Evolutionary conservation across 2,797 vertebrate species (phyloP).

Genomic region (Otus scops): DNA sequence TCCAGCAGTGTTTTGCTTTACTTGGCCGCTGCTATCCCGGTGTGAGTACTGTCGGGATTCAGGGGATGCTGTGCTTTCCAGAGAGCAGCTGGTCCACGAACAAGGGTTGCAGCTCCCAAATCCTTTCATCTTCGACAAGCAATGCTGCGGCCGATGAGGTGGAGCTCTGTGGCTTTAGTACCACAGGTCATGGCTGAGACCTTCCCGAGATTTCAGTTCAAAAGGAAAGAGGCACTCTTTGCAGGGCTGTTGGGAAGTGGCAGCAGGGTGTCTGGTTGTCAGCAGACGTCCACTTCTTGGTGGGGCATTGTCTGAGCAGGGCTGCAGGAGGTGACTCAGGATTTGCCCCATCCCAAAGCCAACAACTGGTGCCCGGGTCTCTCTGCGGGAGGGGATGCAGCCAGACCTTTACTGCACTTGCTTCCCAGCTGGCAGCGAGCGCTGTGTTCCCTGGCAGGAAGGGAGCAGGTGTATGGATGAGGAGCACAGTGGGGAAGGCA

Average conservation of each 20-base stretch:
- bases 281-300: neutral
- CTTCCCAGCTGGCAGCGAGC: neutral
- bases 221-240: neutral
- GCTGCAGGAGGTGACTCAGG: neutral
- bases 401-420: neutral
- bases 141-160: neutral
- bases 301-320: neutral
- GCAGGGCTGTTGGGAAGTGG: neutral
- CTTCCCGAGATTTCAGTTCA: neutral
- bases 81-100: fast-evolving
- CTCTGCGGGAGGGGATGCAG: neutral
- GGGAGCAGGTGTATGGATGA: fast-evolving
- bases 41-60: neutral
- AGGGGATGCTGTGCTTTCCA: fast-evolving
- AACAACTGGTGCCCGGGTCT: neutral
- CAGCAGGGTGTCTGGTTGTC: neutral
- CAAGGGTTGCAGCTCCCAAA: neutral
- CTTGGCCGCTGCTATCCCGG: neutral
- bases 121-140: neutral
- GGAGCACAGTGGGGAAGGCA: neutral
- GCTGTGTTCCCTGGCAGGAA: neutral
- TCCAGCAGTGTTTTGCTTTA: neutral
- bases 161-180: neutral
- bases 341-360: neutral
- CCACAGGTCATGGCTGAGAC: neutral